Conservation (phyloP, 2,888 invertebrate species). For the Lithodes maja region DNA sequence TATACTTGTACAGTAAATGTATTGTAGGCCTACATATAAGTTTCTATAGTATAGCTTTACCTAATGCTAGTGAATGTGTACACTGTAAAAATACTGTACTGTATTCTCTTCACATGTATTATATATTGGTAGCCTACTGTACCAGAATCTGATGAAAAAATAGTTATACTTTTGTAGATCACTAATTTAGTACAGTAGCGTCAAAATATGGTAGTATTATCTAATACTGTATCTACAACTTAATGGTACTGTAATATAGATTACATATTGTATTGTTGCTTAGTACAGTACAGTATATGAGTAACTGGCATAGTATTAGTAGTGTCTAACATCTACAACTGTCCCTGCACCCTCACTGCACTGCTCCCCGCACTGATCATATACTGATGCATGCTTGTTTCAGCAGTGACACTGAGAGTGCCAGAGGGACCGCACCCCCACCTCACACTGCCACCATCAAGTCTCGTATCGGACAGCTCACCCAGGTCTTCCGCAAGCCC, state of each 20-base stretch:
- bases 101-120: too few species aligned
- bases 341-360: neutral
- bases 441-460: conserved; percentile 42
- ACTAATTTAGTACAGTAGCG: neutral
- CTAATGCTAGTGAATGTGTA: too few species aligned
- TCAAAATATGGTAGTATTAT: neutral
- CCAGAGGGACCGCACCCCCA: conserved; percentile 45
- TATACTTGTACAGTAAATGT: too few species aligned
- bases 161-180: too few species aligned
- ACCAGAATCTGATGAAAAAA: too few species aligned
- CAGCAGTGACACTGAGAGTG: conserved; percentile 67
- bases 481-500: conserved; percentile 57
- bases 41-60: too few species aligned
- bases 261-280: too few species aligned
- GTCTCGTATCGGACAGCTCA: conserved; percentile 47
- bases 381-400: conserved; percentile 65
- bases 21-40: too few species aligned
- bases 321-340: neutral
- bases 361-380: conserved; percentile 45
- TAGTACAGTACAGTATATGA: neutral
- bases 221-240: neutral
- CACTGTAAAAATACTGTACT: too few species aligned
- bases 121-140: too few species aligned
- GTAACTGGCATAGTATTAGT: neutral
- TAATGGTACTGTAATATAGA: too few species aligned